Base-by-base conservation (phyloP, 2,113 vertebrate genomes). In the Elanoides forficatus region DNA sequence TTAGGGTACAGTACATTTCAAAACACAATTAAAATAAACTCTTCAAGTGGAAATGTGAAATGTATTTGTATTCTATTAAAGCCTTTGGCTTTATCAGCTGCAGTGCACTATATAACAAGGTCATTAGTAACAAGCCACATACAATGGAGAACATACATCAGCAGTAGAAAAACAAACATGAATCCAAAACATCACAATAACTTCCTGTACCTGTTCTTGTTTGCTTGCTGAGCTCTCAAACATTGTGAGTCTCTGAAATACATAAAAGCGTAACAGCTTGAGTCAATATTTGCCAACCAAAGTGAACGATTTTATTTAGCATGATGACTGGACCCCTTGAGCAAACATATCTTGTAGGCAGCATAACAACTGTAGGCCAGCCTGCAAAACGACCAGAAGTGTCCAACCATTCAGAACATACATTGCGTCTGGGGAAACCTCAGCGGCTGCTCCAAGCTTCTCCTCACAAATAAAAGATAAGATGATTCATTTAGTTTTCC, bases 141-240 rank as follows among this genome's bases (percentile, higher is more conserved):
- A 97, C 97, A 98, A 97, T 96, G 95, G 95, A 95, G 94, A 97
- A 80, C 82, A 93, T 92, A 97, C 96, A 97, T 97, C 93, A 97
- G 45, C 95, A 94, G 72, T 4, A 83, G 94, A 92, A 98, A 97
- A 98, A 97, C 97, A 98, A 98, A 98, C 97, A 98, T 48, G 58
- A 96, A 89, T 84, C 95, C 95, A 96, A 97, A 97, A 98, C 97
- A 98, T 91, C 96, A 98, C 97, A 97, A 97, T 98, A 97, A 98
- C 98, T 98, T 98, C 98, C 98, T 98, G 95, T 98, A 98, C 98
- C 98, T 98, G 96, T 95, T 97, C 97, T 97, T 98, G 98, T 98
- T 98, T 98, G 98, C 98, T 98, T 98, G 95, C 97, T 98, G 98
- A 98, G 96, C 98, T 98, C 97, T 98, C 92, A 92, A 98, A 98